Conservation (phyloP, 1,140 invertebrate species). For the Bombus cullumanus region DNA sequence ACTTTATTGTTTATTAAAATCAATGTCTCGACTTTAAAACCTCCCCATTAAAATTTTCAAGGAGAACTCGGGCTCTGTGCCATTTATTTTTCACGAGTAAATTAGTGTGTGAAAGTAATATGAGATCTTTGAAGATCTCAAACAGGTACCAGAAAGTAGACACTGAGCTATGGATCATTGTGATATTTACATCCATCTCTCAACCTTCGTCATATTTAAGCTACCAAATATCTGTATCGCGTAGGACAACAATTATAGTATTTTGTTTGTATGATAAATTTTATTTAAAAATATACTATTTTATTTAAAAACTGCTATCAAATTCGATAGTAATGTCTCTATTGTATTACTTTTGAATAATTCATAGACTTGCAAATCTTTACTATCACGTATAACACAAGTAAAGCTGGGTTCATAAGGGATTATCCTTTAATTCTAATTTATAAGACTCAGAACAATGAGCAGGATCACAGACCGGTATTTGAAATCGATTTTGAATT, state of each 20-base stretch:
- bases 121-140: background rate
- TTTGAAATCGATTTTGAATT: conserved; percentile 15
- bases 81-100: background rate
- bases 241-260: background rate
- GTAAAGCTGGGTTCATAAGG: too few species aligned
- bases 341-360: too few species aligned
- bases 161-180: background rate
- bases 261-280: too few species aligned
- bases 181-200: background rate
- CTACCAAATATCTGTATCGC: background rate
- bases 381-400: too few species aligned
- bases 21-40: background rate
- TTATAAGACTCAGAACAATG: too few species aligned
- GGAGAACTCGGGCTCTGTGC: background rate
- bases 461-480: too few species aligned
- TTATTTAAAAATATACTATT: too few species aligned
- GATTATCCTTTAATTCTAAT: too few species aligned
- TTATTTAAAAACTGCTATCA: too few species aligned
- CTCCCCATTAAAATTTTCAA: background rate
- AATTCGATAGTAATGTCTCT: too few species aligned
- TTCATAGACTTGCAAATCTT: too few species aligned
- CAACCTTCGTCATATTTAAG: background rate
- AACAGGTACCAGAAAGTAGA: background rate
- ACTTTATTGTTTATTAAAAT: background rate
- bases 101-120: background rate